These are phyloP conservation scores for Tetropium fuscum DNA, from an alignment of 2,888 invertebrate species.

Conservation along the genomic window DNA sequence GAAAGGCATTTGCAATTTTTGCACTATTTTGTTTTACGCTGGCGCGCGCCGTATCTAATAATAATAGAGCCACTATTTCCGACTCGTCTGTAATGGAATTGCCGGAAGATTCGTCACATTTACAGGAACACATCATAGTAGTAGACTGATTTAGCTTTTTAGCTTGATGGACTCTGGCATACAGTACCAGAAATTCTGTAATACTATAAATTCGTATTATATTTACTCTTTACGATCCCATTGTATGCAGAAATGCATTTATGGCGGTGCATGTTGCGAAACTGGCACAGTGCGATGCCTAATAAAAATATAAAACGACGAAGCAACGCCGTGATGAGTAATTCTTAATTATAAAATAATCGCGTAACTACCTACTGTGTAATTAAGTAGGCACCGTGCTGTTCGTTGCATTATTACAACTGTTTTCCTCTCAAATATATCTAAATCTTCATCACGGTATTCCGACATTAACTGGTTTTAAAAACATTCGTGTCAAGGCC, in stretches of 20 bases:
- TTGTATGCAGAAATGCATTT: constrained; percentile 8
- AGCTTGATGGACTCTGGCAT: too few relatives aligned
- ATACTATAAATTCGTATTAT: too few relatives aligned
- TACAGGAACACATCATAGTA: too few relatives aligned
- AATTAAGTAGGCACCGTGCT: constrained; percentile 6
- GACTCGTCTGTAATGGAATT: too few relatives aligned
- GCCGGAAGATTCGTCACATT: too few relatives aligned
- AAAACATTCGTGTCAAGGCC: constrained; percentile 48
- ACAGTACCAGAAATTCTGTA: too few relatives aligned
- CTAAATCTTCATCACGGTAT: constrained; percentile 42
- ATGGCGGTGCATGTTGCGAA: constrained; percentile 8
- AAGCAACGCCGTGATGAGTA: constrained; percentile 17
- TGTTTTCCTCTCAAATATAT: constrained; percentile 38
- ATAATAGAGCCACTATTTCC: too few relatives aligned
- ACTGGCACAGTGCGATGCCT: not conserved
- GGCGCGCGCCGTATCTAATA: too few relatives aligned
- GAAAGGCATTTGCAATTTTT: too few relatives aligned
- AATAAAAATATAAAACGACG: constrained; percentile 12
- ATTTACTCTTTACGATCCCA: constrained; percentile 3
- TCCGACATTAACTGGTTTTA: constrained; percentile 43
- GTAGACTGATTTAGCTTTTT: too few relatives aligned
- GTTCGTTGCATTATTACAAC: constrained; percentile 32
- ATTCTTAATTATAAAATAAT: constrained; percentile 27
- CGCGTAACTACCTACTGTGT: constrained; percentile 7
- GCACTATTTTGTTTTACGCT: too few relatives aligned